Evolutionary conservation across 2,797 vertebrate genomes (phyloP).

Genomic region (Benthosema pterotum): DNA sequence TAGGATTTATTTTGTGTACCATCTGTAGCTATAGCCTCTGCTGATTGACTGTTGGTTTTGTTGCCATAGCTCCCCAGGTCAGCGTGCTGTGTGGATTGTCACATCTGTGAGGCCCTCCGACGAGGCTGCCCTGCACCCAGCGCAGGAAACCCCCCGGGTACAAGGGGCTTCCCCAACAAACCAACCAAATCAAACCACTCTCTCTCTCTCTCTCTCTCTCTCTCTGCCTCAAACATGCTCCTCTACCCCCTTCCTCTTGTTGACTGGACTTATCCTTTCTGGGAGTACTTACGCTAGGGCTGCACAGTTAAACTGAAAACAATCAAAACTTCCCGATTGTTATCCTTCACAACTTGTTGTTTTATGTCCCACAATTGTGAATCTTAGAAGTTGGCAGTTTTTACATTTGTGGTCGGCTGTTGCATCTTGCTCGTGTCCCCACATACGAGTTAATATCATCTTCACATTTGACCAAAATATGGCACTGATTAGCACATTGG

Average conservation of each 20-base stretch:
- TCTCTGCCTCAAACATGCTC: constrained; percentile 69
- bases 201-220: constrained; percentile 53
- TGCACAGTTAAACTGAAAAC: too few species aligned
- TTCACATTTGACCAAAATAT: too few species aligned
- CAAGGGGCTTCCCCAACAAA: constrained; percentile 78
- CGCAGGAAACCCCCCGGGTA: constrained; percentile 57
- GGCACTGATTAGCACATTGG: too few species aligned
- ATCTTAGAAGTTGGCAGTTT: too few species aligned
- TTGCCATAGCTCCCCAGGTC: constrained; percentile 65
- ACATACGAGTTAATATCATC: too few species aligned
- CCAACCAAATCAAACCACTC: constrained; percentile 63
- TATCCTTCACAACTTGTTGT: too few species aligned
- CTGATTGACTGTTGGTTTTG: constrained; percentile 66
- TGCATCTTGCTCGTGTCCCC: too few species aligned
- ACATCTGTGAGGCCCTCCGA: constrained; percentile 36
- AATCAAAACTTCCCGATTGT: too few species aligned
- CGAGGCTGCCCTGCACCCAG: constrained; percentile 42
- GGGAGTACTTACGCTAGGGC: constrained; percentile 31
- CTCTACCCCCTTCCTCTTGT: constrained; percentile 64
- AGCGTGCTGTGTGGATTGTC: constrained; percentile 40
- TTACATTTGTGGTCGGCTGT: too few species aligned
- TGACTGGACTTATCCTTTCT: constrained; percentile 61
- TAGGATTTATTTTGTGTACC: constrained; percentile 2
- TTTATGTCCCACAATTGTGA: too few species aligned
- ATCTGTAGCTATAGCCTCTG: constrained; percentile 39